Conservation (phyloP, 2,113 vertebrate species). For the Notiomystis cincta region DNA sequence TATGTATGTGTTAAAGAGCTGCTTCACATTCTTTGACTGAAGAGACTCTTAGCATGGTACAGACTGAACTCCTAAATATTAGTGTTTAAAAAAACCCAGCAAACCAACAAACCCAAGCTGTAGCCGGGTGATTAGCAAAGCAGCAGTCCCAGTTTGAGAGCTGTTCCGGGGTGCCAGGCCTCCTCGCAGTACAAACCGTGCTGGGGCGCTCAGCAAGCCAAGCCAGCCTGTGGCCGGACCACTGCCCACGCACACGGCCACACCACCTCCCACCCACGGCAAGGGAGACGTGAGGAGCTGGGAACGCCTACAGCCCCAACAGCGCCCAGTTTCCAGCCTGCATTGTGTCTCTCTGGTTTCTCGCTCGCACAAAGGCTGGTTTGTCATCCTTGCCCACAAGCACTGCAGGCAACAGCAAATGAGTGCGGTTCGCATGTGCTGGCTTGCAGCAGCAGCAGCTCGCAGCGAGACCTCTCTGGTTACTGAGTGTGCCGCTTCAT, state of each 20-base stretch:
- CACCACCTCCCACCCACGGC: background rate
- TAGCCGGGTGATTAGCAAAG: background rate
- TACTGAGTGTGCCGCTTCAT: rapidly evolving
- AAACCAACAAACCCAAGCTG: no score
- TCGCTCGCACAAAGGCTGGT: background rate
- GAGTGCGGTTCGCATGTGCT: background rate
- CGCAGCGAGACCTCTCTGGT: background rate
- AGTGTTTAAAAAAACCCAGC: background rate
- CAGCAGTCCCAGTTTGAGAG: background rate
- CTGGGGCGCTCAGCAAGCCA: background rate
- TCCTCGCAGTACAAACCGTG: background rate
- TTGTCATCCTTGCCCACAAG: slow-evolving; percentile 51
- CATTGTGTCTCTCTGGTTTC: background rate
- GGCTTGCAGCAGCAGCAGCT: background rate
- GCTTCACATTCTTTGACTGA: background rate
- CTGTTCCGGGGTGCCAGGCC: no score
- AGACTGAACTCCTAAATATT: background rate
- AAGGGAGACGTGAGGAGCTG: background rate
- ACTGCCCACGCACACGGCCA: background rate
- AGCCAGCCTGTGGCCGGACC: background rate
- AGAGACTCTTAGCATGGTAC: background rate
- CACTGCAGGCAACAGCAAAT: background rate
- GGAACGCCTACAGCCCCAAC: background rate
- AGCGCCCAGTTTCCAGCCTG: slow-evolving; percentile 39
- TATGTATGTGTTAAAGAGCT: background rate